A percentile compares a stretch with the other conserved stretches of the same genome.
phyloP scores from a whole-genome alignment of 2,113 vertebrate genomes.

The Todiramphus saurophagus region DNA sequence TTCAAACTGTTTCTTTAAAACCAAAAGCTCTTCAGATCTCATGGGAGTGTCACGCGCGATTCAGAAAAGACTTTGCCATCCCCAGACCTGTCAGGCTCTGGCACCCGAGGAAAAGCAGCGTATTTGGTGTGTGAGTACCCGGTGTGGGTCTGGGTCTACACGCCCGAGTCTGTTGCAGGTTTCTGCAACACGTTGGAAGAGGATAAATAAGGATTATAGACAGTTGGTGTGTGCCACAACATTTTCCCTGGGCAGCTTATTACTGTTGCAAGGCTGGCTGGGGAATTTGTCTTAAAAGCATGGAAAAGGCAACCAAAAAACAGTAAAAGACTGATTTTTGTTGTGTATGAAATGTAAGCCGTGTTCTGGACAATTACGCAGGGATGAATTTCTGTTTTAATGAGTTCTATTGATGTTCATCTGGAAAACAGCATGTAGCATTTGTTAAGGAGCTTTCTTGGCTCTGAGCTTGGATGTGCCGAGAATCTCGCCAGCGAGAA shows the following conservation, averaged over 20 bases:
- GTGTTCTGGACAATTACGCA: background rate
- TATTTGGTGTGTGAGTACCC: background rate
- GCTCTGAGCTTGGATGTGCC: background rate
- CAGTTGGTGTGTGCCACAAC: background rate
- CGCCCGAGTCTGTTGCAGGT: background rate
- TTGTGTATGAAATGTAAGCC: background rate
- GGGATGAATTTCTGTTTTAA: background rate
- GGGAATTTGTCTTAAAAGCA: background rate
- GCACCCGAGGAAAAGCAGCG: background rate
- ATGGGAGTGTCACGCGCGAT: fast-evolving
- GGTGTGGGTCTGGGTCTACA: background rate
- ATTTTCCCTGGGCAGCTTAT: background rate
- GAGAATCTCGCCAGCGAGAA: background rate
- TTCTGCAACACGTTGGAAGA: background rate
- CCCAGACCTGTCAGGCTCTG: background rate
- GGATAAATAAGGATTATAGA: background rate
- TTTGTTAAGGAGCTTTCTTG: background rate
- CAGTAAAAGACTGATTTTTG: background rate
- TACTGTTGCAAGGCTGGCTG: background rate
- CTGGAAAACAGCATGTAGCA: background rate
- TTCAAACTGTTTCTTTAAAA: background rate
- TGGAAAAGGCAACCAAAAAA: background rate
- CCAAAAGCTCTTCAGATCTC: background rate
- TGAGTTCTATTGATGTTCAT: background rate
- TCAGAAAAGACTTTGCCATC: background rate